Percentiles rank a stretch among this genome's conserved stretches.
Evolutionary conservation across 2,888 invertebrate species (phyloP).

Genomic region (Archips xylosteana): DNA sequence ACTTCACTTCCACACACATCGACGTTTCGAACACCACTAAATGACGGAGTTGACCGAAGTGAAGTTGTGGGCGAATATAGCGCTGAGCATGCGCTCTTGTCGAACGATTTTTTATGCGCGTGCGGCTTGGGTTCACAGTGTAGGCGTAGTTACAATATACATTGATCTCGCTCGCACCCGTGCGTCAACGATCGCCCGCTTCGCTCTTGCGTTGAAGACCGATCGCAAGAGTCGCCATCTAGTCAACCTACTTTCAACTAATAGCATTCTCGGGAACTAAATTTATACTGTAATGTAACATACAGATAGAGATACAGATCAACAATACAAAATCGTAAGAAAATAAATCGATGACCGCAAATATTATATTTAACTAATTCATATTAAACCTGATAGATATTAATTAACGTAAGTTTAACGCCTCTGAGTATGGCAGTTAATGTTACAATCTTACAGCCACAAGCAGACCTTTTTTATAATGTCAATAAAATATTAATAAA

Average conservation of each 20-base stretch:
- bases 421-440: not conserved
- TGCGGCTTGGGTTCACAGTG: slow-evolving; percentile 79
- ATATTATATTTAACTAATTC: not conserved
- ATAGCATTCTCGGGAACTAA: slow-evolving; percentile 46
- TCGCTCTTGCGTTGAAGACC: slow-evolving; percentile 56
- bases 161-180: slow-evolving; percentile 67
- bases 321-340: not conserved
- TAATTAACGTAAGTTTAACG: not conserved
- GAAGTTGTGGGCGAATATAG: slow-evolving; percentile 84
- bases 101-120: slow-evolving; percentile 81
- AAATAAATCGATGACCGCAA: not conserved
- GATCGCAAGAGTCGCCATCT: slow-evolving; percentile 73
- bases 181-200: slow-evolving; percentile 46
- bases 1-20: slow-evolving; percentile 85
- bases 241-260: slow-evolving; percentile 63
- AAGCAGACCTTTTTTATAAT: no score
- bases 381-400: no score
- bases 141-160: slow-evolving; percentile 80
- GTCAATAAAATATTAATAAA: no score
- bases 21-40: slow-evolving; percentile 83
- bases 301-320: no score
- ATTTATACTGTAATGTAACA: not conserved
- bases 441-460: no score
- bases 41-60: slow-evolving; percentile 82
- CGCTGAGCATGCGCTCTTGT: slow-evolving; percentile 80